A percentile compares a stretch with the other conserved stretches of the same genome.
These are phyloP conservation scores for Corbicula japonica DNA, from an alignment of 2,888 invertebrate species.

Conservation along the genomic window DNA sequence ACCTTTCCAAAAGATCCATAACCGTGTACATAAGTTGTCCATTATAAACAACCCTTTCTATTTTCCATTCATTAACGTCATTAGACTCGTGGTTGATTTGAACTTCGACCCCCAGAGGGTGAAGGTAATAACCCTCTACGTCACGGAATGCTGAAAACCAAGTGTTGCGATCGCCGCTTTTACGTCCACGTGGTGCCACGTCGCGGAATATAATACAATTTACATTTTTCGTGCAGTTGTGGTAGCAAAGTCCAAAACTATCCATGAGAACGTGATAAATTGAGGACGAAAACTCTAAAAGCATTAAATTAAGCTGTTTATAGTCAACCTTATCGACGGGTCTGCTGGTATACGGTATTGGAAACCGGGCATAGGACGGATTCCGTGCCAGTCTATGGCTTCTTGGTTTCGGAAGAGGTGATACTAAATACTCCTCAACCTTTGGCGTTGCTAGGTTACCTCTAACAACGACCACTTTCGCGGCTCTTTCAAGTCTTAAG, in stretches of 20 bases:
- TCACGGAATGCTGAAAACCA: slow-evolving; percentile 80
- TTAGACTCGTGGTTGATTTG: slow-evolving; percentile 76
- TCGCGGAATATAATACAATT: slow-evolving; percentile 77
- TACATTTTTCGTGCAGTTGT: slow-evolving; percentile 74
- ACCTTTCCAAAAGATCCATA: slow-evolving; percentile 70
- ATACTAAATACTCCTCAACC: slow-evolving; percentile 82
- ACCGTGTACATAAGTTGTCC: slow-evolving; percentile 76
- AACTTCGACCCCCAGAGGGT: slow-evolving; percentile 80
- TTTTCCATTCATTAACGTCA: slow-evolving; percentile 73
- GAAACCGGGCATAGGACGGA: slow-evolving; percentile 73
- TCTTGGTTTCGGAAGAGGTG: slow-evolving; percentile 76
- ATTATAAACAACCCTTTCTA: slow-evolving; percentile 77
- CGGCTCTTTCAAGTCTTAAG: slow-evolving; percentile 74
- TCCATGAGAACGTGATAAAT: slow-evolving; percentile 73
- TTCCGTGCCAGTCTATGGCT: slow-evolving; percentile 72
- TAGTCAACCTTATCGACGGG: slow-evolving; percentile 77
- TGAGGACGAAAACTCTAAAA: slow-evolving; percentile 60
- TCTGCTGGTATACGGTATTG: slow-evolving; percentile 77
- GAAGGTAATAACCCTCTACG: slow-evolving; percentile 79
- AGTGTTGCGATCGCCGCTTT: slow-evolving; percentile 73
- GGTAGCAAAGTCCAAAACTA: slow-evolving; percentile 76
- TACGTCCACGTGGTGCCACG: slow-evolving; percentile 75
- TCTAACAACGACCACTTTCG: slow-evolving; percentile 77
- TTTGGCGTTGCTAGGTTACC: slow-evolving; percentile 76
- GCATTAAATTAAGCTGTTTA: slow-evolving; percentile 63